Evolutionary conservation across 1,140 invertebrate species (phyloP), one percentile per base, ranked within the genome.

Genomic region (Drosophila arizonae): DNA sequence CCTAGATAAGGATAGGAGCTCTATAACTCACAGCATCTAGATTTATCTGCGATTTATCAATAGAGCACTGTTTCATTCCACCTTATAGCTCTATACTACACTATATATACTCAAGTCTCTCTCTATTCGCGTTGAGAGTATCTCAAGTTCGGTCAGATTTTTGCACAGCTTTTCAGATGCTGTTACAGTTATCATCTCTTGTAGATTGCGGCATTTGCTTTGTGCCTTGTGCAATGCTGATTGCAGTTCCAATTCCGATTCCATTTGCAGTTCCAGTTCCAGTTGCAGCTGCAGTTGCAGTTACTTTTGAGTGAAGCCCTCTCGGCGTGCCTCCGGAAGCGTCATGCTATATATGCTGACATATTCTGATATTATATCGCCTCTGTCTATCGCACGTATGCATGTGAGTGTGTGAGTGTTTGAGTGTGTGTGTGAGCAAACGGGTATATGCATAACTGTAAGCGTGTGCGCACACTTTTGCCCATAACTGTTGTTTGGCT

Each of bases 401-500:
- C 50, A 15, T 62, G 28, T 11, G 28, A 3, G 45, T 24, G 17
- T 17, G 0, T 17, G 17, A 17, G 17, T 17, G 17, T 33, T 28
- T 28, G 1, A 15, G 3, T 62, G 28, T 62, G 28, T 11, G 28
- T 8, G 45, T 24, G 46, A 3, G 17, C 17, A 17, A 17, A 17
- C 17, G 17, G 17, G 17, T 26, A 9, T 41, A 56, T 43, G 36
- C 54, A 41, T n/a, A 54, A 54, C 55, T 41, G 55, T 57, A 15
- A 28, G 15, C 10, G 15, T 24, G 61, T 21, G 52, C 50, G 43
- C 45, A 56, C 63, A 46, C 33, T 56, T 65, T 21, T 41, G 60
- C 69, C 24, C 46, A 33, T 72, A 72, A 72, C 69, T 61, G 64
- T 61, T 62, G 70, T 72, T 72, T 51, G 56, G 33, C 52, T 64